Percentiles rank a stretch among this genome's conserved stretches.
Evolutionary conservation across 1,140 invertebrate species (phyloP).

Genomic region (Drosophila varians): DNA sequence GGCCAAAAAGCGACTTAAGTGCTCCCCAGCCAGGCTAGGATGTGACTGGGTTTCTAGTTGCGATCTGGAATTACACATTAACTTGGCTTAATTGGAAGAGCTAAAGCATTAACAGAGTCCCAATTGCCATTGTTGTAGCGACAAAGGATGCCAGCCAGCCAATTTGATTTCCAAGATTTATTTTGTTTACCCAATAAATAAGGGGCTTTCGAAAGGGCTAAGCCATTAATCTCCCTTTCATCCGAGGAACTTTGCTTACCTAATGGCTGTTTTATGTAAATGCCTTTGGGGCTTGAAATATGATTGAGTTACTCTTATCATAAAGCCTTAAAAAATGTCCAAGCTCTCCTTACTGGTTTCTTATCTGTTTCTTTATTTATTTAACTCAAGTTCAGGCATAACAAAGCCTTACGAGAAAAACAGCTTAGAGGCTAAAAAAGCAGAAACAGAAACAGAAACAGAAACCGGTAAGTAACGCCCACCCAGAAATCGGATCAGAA

Average conservation of each 20-base stretch:
- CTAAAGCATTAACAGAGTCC: constrained; percentile 7
- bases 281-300: not conserved
- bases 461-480: constrained; percentile 56
- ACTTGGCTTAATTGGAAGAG: constrained; percentile 32
- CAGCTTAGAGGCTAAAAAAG: constrained; percentile 59
- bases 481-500: constrained; percentile 35
- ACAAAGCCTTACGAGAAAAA: constrained; percentile 63
- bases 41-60: constrained; percentile 1
- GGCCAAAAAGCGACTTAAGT: not conserved
- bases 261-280: not conserved
- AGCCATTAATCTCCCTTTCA: constrained; percentile 17
- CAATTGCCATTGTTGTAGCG: constrained; percentile 19
- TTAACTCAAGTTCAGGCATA: constrained; percentile 19
- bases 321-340: constrained; percentile 17
- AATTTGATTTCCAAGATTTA: constrained; percentile 15
- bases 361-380: constrained; percentile 20
- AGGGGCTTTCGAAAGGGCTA: constrained; percentile 8
- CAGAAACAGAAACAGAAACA: not conserved
- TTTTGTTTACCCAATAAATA: constrained; percentile 51
- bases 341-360: constrained; percentile 37
- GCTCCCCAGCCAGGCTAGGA: not conserved
- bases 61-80: constrained; percentile 24
- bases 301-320: constrained; percentile 11
- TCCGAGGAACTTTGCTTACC: too few species aligned
- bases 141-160: not conserved